phyloP scores from a whole-genome alignment of 2,888 invertebrate species.

The Meteorus cinctellus region DNA sequence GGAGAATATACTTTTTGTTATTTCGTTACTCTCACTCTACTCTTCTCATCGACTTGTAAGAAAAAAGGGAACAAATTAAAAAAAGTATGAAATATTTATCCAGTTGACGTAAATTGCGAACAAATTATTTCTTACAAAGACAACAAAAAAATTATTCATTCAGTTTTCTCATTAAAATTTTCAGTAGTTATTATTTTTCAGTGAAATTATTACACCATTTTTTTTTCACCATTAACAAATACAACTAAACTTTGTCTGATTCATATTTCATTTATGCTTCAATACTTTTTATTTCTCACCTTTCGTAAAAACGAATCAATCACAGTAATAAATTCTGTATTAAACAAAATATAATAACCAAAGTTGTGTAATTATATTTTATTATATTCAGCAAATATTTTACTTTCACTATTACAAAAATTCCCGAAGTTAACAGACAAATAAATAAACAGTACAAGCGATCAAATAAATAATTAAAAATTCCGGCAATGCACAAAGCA shows the following conservation, averaged over 20 bases:
- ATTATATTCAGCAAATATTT: neutral
- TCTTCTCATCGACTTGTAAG: neutral
- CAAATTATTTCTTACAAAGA: neutral
- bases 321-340: neutral
- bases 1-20: conserved; percentile 41
- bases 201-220: neutral
- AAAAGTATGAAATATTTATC: neutral
- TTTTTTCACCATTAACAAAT: neutral
- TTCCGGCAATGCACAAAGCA: neutral
- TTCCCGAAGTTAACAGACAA: neutral
- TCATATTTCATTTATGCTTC: neutral
- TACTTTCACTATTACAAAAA: neutral
- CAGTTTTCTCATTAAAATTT: conserved; percentile 21
- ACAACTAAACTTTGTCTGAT: neutral
- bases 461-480: neutral
- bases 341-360: neutral
- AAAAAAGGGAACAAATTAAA: neutral
- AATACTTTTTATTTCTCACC: neutral
- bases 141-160: neutral
- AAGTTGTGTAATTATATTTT: neutral
- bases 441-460: too few species aligned
- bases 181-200: neutral
- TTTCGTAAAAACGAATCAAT: neutral
- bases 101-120: neutral
- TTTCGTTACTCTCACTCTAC: neutral